phyloP scores from a whole-genome alignment of 1,140 invertebrate species.

The Asobara japonica region DNA sequence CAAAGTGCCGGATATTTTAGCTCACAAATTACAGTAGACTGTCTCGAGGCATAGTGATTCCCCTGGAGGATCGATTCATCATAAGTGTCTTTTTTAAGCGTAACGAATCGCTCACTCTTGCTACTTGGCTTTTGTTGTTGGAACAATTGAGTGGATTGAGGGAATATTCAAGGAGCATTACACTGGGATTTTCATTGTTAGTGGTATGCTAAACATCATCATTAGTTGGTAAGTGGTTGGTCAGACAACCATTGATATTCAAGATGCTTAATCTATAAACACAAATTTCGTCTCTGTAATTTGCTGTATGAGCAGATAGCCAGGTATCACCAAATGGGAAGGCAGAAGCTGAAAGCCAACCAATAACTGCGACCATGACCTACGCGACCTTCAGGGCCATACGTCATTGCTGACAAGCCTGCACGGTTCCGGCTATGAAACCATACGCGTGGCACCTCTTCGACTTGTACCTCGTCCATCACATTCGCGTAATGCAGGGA shows the following conservation, averaged over 20 bases:
- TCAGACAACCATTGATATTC: background rate
- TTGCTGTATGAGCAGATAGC: no score
- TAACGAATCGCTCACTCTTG: conserved; percentile 1
- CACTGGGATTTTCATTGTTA: conserved; percentile 13
- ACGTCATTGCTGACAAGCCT: conserved; percentile 38
- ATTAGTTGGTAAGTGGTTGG: background rate
- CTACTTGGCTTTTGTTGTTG: conserved; percentile 3
- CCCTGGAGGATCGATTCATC: conserved; percentile 8
- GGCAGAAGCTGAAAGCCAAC: background rate
- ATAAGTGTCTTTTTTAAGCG: background rate
- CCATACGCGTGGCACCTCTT: background rate
- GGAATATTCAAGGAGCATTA: conserved; percentile 7
- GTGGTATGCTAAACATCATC: background rate
- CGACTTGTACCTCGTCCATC: conserved; percentile 28
- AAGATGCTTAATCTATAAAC: background rate
- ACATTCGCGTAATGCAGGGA: conserved; percentile 36
- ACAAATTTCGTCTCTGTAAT: background rate
- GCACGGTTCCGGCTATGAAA: background rate
- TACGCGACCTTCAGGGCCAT: conserved; percentile 31
- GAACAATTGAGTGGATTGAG: background rate
- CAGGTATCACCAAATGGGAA: conserved; percentile 13
- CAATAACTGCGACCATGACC: conserved; percentile 2
- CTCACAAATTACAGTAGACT: background rate
- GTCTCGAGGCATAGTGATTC: conserved; percentile 21
- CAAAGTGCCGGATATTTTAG: conserved; percentile 22